Evolutionary conservation across 2,113 vertebrate genomes (phyloP).

Genomic region (Uria aalge): DNA sequence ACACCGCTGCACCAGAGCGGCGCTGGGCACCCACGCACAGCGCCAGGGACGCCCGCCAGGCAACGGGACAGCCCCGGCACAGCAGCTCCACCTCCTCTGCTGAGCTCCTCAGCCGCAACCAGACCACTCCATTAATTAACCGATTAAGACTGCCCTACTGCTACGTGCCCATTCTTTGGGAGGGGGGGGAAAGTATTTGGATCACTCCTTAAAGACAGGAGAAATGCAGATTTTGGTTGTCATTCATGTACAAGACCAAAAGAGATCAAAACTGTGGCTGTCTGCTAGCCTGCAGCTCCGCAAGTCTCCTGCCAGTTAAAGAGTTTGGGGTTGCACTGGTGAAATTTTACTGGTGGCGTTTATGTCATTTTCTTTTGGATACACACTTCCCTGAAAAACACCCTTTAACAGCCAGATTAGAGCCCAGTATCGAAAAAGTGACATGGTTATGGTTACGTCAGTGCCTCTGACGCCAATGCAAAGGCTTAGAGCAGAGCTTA

Average conservation of each 20-base stretch:
- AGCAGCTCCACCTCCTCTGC: neutral
- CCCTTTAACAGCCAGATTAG: neutral
- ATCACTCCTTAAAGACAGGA: neutral
- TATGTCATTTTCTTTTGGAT: neutral
- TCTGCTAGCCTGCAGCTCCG: neutral
- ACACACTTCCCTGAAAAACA: neutral
- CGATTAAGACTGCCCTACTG: neutral
- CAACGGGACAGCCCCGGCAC: neutral
- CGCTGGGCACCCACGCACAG: neutral
- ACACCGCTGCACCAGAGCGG: neutral
- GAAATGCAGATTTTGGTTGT: neutral
- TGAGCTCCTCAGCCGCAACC: neutral
- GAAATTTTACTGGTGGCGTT: neutral
- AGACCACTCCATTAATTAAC: accelerated
- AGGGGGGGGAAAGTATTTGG: neutral
- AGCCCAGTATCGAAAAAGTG: neutral
- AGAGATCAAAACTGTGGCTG: accelerated
- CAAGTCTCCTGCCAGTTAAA: neutral
- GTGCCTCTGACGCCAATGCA: accelerated
- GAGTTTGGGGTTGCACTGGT: neutral
- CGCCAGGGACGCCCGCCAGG: neutral
- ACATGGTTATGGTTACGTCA: accelerated
- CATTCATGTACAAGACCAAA: neutral
- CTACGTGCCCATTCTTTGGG: accelerated
- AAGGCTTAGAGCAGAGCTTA: neutral